Percentiles rank a stretch among this genome's conserved stretches.
These are phyloP conservation scores for Aplochiton taeniatus DNA, from an alignment of 2,797 vertebrate species.

Conservation along the genomic window DNA sequence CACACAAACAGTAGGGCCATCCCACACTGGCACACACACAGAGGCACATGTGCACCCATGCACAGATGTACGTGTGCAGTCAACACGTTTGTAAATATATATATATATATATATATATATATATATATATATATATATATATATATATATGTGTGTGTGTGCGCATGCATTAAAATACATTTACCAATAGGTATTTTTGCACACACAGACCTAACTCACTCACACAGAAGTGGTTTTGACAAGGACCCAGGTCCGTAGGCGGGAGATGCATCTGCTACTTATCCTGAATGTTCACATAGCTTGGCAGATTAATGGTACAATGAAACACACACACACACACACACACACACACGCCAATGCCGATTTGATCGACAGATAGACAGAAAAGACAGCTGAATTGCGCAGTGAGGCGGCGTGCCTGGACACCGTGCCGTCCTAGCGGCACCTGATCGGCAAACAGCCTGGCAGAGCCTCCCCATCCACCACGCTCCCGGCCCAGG, in stretches of 20 bases:
- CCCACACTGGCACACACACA: conserved; percentile 13
- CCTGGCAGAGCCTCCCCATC: conserved; percentile 30
- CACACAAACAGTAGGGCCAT: conserved; percentile 27
- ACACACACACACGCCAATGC: not conserved
- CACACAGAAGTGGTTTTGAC: not conserved
- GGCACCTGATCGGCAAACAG: conserved; percentile 67
- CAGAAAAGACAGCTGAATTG: conserved; percentile 29
- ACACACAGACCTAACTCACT: conserved; percentile 38
- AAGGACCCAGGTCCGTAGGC: too few species aligned
- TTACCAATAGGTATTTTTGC: not conserved
- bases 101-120: conserved; percentile 4
- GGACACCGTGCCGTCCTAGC: conserved; percentile 40
- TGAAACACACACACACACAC: conserved; percentile 10
- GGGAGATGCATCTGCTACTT: not conserved
- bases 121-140: not conserved
- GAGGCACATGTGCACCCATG: conserved; percentile 13
- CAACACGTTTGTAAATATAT: conserved; percentile 4
- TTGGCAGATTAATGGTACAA: too few species aligned
- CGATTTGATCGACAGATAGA: conserved; percentile 12
- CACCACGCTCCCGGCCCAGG: conserved; percentile 68
- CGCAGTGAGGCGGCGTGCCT: conserved; percentile 19
- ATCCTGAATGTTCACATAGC: conserved; percentile 10
- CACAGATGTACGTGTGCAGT: conserved; percentile 11
- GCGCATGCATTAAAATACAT: not conserved
- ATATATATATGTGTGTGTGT: conserved; percentile 3